These are phyloP conservation scores for Tenthredo scrophulariae DNA, from an alignment of 2,888 invertebrate species.

Conservation along the genomic window DNA sequence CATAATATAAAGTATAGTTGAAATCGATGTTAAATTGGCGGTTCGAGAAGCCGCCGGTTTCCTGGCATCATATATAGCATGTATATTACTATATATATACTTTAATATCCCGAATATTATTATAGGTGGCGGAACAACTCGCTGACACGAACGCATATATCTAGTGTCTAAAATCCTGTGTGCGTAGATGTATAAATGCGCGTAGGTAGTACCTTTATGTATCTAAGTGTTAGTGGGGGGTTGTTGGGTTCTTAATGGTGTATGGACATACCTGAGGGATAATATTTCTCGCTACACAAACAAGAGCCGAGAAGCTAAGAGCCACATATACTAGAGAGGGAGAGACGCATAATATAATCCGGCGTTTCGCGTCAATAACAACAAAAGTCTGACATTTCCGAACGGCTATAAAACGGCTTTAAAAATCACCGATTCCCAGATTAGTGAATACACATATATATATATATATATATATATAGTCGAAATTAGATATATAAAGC, in stretches of 20 bases:
- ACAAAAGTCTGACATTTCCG: not conserved
- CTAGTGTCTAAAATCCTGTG: constrained; percentile 3
- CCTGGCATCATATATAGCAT: not conserved
- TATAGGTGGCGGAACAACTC: constrained; percentile 5
- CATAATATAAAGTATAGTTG: not conserved
- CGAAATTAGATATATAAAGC: not conserved
- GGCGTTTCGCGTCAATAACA: constrained; percentile 4
- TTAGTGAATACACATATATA: not conserved
- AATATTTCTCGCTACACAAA: not conserved
- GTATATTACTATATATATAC: not conserved
- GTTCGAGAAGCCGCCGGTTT: not conserved
- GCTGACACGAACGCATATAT: not conserved
- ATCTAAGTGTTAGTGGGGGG: not conserved
- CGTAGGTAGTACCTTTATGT: not conserved
- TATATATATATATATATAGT: not conserved
- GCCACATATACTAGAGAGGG: not conserved
- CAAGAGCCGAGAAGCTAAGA: not conserved
- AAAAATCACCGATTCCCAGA: not conserved
- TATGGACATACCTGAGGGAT: constrained; percentile 4
- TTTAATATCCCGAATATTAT: constrained; percentile 4
- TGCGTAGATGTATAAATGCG: constrained; percentile 12
- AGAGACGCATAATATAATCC: not conserved
- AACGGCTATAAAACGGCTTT: not conserved
- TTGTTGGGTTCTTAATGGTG: not conserved
- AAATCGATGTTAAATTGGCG: not conserved